These are phyloP conservation scores for Apoderus coryli DNA, from an alignment of 2,888 invertebrate species.

Conservation along the genomic window DNA sequence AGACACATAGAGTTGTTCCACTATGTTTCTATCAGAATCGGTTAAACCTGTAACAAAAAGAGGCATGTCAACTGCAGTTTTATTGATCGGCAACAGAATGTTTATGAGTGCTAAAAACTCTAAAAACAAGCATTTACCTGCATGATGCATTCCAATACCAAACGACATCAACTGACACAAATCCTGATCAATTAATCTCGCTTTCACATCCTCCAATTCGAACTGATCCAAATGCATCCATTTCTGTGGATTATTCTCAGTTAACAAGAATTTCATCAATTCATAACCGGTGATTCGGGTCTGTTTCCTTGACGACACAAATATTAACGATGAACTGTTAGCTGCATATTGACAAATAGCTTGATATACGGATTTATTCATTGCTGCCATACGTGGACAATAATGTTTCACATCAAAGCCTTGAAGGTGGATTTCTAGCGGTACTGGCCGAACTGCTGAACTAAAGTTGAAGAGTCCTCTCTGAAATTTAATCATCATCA, in stretches of 20 bases:
- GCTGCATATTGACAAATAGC: constrained; percentile 90
- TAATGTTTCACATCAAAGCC: constrained; percentile 98
- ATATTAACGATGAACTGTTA: constrained; percentile 78
- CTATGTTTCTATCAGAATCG: constrained; percentile 77
- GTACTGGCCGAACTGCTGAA: constrained; percentile 95
- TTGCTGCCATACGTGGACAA: constrained; percentile 97
- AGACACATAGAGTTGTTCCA: constrained; percentile 88
- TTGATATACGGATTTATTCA: constrained; percentile 97
- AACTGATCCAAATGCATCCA: constrained; percentile 80
- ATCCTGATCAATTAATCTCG: constrained; percentile 68
- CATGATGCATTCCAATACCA: constrained; percentile 98
- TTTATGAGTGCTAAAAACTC: too few species aligned
- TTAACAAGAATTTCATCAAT: constrained; percentile 78
- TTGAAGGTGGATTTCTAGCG: constrained; percentile 69
- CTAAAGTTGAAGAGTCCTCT: constrained; percentile 94
- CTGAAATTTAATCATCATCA: constrained; percentile 27
- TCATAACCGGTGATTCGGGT: constrained; percentile 94
- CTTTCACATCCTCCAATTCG: constrained; percentile 68
- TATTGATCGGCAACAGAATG: too few species aligned
- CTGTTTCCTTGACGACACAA: constrained; percentile 93
- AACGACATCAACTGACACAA: constrained; percentile 87
- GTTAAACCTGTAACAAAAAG: constrained; percentile 44
- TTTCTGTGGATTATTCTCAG: constrained; percentile 85
- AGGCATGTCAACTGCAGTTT: too few species aligned
- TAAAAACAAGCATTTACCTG: too few species aligned